Base-by-base conservation (phyloP, 2,113 vertebrate genomes). In the Amblyopsis rosae region DNA sequence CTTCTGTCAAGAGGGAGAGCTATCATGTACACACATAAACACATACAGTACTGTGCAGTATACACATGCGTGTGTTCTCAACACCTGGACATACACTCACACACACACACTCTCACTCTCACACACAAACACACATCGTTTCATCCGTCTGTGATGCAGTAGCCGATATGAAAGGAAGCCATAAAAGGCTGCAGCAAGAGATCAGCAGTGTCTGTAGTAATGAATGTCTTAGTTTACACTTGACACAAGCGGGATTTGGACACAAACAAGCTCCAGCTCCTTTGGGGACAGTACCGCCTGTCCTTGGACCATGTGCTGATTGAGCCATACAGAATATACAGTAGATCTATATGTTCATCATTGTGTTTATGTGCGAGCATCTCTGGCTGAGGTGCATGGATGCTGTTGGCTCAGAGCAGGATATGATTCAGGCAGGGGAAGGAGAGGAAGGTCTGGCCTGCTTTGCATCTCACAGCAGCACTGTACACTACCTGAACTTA, bases 141-240 rank as follows among this genome's bases (percentile, higher is more conserved):
- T 85, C 58, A 58, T 71, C 79, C 67, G 6, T 65, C 67, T 41
- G 47, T 76, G 67, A 79, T 69, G 77, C 74, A 82, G 72, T 51
- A 73, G 66, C 56, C 74, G 71, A 82, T 75, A 73, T 74, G 70
- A 72, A 62, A 80, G 81, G 62, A 70, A 67, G 78, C 90, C 90
- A 87, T 90, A 91, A 90, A 91, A 90, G 90, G 88, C 79, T 58
- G 79, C 71, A 80, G 71, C 63, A 67, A 76, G 69, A 16, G 70
- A 75, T 47, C 68, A 51, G 55, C 16, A 4, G 56, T 15, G 70
- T 69, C 79, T 76, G 57, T 49, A 50, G 57, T 49, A 50, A 72
- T 7, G 65, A 19, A 58, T 46, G 62, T 69, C 66, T 69, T 16
- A 64, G 87, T 89, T 87, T 89, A 87, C 82, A 76, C 80, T 75